phyloP scores from a whole-genome alignment of 2,113 vertebrate genomes.

The Hemiscyllium ocellatum region DNA sequence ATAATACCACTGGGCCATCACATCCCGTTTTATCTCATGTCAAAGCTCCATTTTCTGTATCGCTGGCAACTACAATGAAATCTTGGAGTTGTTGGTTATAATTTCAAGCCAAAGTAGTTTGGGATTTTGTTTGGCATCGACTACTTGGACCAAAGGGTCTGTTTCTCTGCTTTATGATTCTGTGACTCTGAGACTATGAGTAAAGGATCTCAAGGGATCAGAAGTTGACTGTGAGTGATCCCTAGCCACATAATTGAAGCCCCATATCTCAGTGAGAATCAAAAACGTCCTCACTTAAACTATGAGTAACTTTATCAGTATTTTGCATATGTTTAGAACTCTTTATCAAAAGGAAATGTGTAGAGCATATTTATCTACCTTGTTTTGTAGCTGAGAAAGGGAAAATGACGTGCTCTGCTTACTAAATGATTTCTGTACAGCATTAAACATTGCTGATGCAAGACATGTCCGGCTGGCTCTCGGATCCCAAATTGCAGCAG shows the following conservation, averaged over 20 bases:
- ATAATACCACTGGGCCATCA: too few species aligned
- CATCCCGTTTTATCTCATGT: neutral
- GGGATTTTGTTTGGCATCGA: too few species aligned
- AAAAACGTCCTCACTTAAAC: neutral
- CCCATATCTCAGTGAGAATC: neutral
- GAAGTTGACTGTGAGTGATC: neutral
- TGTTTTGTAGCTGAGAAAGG: neutral
- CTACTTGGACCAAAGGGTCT: too few species aligned
- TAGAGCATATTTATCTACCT: neutral
- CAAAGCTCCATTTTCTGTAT: neutral
- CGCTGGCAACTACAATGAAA: neutral
- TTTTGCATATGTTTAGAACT: neutral
- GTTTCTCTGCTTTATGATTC: too few species aligned
- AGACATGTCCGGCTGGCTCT: slow-evolving; percentile 56
- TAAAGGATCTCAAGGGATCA: neutral
- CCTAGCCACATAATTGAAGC: neutral
- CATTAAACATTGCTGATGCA: slow-evolving; percentile 47
- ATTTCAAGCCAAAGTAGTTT: neutral
- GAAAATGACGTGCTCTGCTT: neutral
- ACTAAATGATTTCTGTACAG: slow-evolving; percentile 45
- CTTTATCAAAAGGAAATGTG: neutral
- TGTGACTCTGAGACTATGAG: too few species aligned
- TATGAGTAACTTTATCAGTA: neutral
- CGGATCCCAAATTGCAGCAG: slow-evolving; percentile 72
- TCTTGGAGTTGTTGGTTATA: neutral